Base-by-base conservation (phyloP, 2,888 invertebrate species). In the Trachelus tabidus region DNA sequence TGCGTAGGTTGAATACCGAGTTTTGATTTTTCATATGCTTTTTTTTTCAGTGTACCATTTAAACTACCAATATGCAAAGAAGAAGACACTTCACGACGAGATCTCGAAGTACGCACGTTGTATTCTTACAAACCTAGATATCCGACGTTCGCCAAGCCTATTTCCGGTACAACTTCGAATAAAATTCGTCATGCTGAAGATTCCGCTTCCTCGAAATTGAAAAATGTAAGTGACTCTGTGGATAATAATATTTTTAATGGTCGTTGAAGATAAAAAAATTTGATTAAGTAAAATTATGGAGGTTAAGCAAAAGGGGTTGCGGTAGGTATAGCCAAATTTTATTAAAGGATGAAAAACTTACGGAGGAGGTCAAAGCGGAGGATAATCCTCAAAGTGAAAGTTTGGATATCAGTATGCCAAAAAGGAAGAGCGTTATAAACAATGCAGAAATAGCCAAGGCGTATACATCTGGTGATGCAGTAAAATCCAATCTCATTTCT, bases 1-100 rank as follows among this genome's bases (percentile, higher is more conserved):
- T 23, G 0, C 9, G 23, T 2, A 23, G 2, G 23, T 23, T 23
- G 56, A 56, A 56, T 9, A 56, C 9, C 0, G 23, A 56, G 6
- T 56, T 56, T 56, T 56, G 23, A 56, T 56, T 56, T 56, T 56
- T 9, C 0, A 40, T 40, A 15, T 6, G 12, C 15, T 12, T 77
- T 35, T 11, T 77, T 79, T 77, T 68, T 31, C 71, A 88, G 88
- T 75, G 79, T 89, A 73, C 88, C 87, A 9, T 86, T 85, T 56
- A 76, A 76, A 75, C 77, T 87, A 78, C 86, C 88, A 3, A 77
- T 78, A 12, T 89, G 88, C 80, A 81, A 77, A 69, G 76, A 80
- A 1, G 81, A 82, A 37, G 85, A 86, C 68, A 75, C 80, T 1
- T 12, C 73, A 56, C 34, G 81, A 81, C 35, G 84, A 80, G 34